Evolutionary conservation across 2,797 vertebrate genomes (phyloP).

Genomic region (Tragelaphus oryx): DNA sequence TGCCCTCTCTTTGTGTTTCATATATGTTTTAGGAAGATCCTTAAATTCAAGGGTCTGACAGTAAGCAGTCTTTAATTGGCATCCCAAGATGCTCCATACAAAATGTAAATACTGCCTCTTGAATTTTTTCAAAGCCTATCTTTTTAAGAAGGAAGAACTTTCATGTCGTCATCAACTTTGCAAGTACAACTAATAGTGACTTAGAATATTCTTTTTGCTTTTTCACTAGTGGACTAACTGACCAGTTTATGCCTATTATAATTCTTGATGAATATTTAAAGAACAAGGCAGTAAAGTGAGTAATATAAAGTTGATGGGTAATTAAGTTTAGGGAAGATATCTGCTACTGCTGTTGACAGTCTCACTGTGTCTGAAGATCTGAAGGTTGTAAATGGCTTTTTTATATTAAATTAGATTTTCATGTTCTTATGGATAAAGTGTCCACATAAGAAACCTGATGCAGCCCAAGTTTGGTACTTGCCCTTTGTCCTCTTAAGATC

Average conservation of each 20-base stretch:
- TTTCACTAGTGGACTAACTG: neutral
- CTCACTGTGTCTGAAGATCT: neutral
- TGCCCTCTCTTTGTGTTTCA: constrained; percentile 48
- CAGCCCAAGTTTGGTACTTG: neutral
- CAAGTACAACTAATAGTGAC: neutral
- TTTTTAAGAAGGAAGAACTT: constrained; percentile 32
- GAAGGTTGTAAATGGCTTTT: neutral
- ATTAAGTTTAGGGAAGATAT: neutral
- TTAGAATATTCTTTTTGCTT: neutral
- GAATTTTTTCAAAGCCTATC: neutral
- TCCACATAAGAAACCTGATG: neutral
- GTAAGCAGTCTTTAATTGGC: constrained; percentile 51
- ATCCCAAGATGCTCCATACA: constrained; percentile 65
- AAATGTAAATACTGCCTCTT: constrained; percentile 46
- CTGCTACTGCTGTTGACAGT: neutral
- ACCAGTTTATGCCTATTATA: neutral
- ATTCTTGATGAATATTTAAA: constrained; percentile 15
- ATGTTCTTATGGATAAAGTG: neutral
- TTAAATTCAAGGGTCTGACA: constrained; percentile 45
- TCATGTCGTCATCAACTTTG: constrained; percentile 41
- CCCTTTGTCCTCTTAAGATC: neutral
- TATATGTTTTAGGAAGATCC: constrained; percentile 50
- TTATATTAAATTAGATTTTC: neutral
- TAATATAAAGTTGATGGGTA: neutral
- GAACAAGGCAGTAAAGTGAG: neutral